Evolutionary conservation across 1,140 invertebrate genomes (phyloP).

Genomic region (Eriocheir sinensis): DNA sequence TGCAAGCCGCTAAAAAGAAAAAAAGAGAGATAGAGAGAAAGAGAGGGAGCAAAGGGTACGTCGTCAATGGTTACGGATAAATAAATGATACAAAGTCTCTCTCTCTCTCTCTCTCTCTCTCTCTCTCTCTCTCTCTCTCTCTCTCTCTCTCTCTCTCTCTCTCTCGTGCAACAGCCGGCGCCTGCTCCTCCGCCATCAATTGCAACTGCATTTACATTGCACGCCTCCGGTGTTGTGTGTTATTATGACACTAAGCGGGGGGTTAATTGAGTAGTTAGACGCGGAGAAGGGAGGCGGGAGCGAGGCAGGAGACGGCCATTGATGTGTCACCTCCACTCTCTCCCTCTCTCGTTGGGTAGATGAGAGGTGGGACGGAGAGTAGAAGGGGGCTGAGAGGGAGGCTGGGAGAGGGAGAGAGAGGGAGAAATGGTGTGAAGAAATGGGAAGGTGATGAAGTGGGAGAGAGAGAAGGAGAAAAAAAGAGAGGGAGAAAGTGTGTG

Average conservation of each 20-base stretch:
- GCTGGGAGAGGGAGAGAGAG: constrained; percentile 7
- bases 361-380: background rate
- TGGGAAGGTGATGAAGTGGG: background rate
- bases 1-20: no score
- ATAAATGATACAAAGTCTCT: no score
- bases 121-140: background rate
- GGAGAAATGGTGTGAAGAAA: background rate
- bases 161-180: no score
- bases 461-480: background rate
- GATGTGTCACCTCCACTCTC: constrained; percentile 56
- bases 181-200: constrained; percentile 39
- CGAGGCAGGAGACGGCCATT: constrained; percentile 46
- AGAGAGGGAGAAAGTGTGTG: constrained; percentile 39
- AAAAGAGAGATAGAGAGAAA: no score
- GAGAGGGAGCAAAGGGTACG: no score
- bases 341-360: no score
- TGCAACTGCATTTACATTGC: constrained; percentile 54
- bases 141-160: background rate
- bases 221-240: constrained; percentile 60
- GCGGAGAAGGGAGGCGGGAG: constrained; percentile 54
- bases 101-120: background rate
- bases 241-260: constrained; percentile 69
- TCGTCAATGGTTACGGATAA: no score
- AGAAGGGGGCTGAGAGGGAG: background rate
- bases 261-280: constrained; percentile 72